Percentiles rank a stretch among this genome's conserved stretches.
These are phyloP conservation scores for Egretta garzetta DNA, from an alignment of 2,113 vertebrate species.

Conservation along the genomic window DNA sequence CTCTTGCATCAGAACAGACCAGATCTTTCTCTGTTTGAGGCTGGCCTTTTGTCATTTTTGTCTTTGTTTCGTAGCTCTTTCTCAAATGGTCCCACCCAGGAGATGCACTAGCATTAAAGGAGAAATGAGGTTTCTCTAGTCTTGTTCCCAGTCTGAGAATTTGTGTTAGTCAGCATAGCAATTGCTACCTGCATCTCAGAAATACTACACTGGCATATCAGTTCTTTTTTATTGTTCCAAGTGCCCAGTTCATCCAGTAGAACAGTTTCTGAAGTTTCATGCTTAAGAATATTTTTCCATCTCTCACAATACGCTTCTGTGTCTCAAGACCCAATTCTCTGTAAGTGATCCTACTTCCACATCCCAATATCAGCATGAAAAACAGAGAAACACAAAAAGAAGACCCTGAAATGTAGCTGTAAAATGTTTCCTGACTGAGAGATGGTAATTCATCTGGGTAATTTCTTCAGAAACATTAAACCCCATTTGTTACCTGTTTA, in stretches of 20 bases:
- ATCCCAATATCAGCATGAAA: background rate
- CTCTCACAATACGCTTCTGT: background rate
- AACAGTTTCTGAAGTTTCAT: background rate
- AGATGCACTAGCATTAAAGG: background rate
- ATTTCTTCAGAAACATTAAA: background rate
- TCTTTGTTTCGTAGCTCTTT: background rate
- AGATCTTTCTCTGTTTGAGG: background rate
- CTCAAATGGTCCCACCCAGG: background rate
- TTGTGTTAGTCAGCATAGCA: background rate
- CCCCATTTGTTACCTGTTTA: background rate
- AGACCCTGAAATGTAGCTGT: background rate
- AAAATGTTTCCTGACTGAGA: background rate
- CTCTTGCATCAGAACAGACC: background rate
- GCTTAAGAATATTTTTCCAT: background rate
- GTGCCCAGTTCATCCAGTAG: background rate
- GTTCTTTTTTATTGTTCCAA: background rate
- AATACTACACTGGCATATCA: background rate
- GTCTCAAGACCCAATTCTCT: background rate
- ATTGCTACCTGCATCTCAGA: background rate
- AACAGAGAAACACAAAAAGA: background rate
- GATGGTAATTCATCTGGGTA: background rate
- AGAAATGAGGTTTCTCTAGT: background rate
- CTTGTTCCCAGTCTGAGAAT: background rate
- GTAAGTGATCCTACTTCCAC: background rate
- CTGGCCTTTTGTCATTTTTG: background rate